phyloP scores from a whole-genome alignment of 2,888 invertebrate species.

The Arrhopalites spinosus region DNA sequence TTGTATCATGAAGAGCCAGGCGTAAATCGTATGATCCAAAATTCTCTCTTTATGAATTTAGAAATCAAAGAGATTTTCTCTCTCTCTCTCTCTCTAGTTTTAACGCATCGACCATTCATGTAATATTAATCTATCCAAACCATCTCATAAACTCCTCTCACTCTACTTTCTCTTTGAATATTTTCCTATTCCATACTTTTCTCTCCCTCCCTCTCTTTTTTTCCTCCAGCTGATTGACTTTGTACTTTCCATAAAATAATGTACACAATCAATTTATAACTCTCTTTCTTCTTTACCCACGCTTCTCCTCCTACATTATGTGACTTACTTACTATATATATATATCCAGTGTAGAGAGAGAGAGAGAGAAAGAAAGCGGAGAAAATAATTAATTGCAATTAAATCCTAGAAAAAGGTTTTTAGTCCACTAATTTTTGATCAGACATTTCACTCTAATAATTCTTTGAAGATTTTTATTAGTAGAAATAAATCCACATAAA shows the following conservation, averaged over 20 bases:
- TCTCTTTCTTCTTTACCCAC: too few relatives aligned
- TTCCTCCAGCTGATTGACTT: neutral
- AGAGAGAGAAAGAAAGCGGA: too few relatives aligned
- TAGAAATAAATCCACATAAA: too few relatives aligned
- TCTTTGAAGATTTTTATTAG: too few relatives aligned
- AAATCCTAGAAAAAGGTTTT: too few relatives aligned
- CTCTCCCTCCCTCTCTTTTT: neutral
- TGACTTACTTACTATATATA: too few relatives aligned
- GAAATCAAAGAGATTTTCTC: neutral
- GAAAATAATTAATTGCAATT: too few relatives aligned
- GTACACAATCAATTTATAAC: too few relatives aligned
- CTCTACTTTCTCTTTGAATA: neutral
- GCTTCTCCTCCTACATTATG: too few relatives aligned
- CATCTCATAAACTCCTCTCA: neutral
- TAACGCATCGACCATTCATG: neutral
- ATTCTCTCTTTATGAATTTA: constrained; percentile 1
- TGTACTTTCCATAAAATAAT: neutral
- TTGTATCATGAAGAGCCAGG: neutral
- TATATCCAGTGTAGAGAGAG: too few relatives aligned
- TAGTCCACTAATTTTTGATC: too few relatives aligned
- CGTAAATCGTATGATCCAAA: neutral
- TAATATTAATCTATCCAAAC: neutral
- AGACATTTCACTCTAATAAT: too few relatives aligned
- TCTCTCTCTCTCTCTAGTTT: neutral
- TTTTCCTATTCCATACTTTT: neutral